Evolutionary conservation across 1,140 invertebrate species (phyloP), one percentile per base, ranked within the genome.

Genomic region (Drosophila virilis): DNA sequence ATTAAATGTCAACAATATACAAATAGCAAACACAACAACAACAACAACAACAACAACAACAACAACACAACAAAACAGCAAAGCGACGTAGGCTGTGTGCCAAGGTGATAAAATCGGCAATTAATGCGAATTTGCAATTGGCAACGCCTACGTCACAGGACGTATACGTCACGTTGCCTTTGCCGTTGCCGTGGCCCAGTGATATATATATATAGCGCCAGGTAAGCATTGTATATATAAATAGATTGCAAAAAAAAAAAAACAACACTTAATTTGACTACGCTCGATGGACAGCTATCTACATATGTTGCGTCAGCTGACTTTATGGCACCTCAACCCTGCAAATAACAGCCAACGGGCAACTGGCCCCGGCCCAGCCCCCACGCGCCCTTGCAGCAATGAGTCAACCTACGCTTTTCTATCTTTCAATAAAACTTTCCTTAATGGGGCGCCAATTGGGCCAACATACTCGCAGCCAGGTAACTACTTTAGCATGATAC

Each of bases 71-170:
- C n/a, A n/a, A n/a, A n/a, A n/a, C 17, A 12, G 17, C 6, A 17
- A 7, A 9, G 33, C 12, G 37, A 15, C 22, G 54, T 57, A 61
- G 58, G 37, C 32, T 50, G 50, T 55, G 52, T 40, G 46, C 33
- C 17, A 8, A n/a, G 59, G 59, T 74, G 80, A 79, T 82, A 52
- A 74, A 58, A 70, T 22, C 38, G 73, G 54, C 66, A 86, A 83
- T 86, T 86, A 86, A 43, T 62, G 76, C 42, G 80, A 88, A 83
- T 79, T 88, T 57, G 65, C 68, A 68, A 70, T 62, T 66, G 45
- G 33, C 48, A 66, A 67, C 22, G 38, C 61, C 62, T 54, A 88
- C 83, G 83, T 86, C 83, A 86, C 80, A 59, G 58, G 64, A 61
- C 67, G 51, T 59, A 80, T 88, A 86, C 83, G 83, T 86, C 82